These are phyloP conservation scores for Mythimna pallens DNA, from an alignment of 2,888 invertebrate genomes.

Conservation along the genomic window DNA sequence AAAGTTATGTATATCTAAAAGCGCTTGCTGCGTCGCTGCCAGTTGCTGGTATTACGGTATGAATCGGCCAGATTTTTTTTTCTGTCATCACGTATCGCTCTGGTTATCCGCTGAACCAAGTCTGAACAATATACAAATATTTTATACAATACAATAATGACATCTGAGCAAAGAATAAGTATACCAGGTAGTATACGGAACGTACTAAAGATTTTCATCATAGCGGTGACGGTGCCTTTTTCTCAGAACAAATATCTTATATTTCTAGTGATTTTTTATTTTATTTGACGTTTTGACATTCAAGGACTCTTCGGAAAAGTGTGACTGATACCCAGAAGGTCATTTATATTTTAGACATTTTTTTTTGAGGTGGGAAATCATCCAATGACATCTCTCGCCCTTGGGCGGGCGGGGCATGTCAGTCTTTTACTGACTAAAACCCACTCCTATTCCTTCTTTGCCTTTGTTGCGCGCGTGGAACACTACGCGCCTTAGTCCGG, in stretches of 20 bases:
- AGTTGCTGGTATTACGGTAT: no score
- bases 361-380: no score
- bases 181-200: not conserved
- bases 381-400: no score
- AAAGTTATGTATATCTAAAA: no score
- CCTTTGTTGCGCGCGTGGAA: no score
- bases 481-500: no score
- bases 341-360: slow-evolving; percentile 4
- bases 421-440: no score
- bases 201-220: not conserved
- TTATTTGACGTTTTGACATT: not conserved
- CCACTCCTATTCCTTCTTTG: no score
- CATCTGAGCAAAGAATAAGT: not conserved
- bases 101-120: not conserved
- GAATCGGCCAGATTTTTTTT: not conserved
- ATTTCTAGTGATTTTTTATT: not conserved
- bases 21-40: no score
- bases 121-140: not conserved
- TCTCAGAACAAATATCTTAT: not conserved
- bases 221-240: not conserved
- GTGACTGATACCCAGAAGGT: slow-evolving; percentile 12
- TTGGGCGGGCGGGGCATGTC: no score
- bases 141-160: not conserved
- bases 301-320: slow-evolving; percentile 7
- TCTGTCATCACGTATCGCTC: not conserved